Base-by-base conservation (phyloP, 2,888 invertebrate genomes). In the Tenthredo livida region DNA sequence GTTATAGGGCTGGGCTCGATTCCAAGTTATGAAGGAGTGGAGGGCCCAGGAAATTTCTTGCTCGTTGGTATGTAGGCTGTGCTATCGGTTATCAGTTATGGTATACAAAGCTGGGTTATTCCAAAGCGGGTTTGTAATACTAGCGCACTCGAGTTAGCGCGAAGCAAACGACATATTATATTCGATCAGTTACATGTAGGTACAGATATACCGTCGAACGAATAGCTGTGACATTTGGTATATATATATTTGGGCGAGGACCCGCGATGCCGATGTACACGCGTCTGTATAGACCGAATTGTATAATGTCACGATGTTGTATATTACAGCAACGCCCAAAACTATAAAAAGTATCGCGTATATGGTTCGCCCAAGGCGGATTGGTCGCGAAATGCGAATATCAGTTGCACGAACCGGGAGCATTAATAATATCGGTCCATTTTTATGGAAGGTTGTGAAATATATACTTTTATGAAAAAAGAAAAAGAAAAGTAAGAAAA, bases 191-290 rank as follows among this genome's bases (percentile, higher is more conserved):
- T 50, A 54, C n/a, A 67, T 33, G 21, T 17, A n/a, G n/a, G n/a
- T n/a, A n/a, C n/a, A n/a, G n/a, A 33, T n/a, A 65, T 50, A 50
- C 54, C 7, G 54, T 67, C 67, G 67, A 67, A 67, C 67, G 67
- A 67, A 54, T 54, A 17, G 29, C 67, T 67, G 4, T 65, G 67
- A 67, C 67, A 67, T 67, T 67, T 67, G 67, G 67, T 67, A 33
- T 67, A 15, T 47, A 33, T 67, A 33, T 67, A 15, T 47, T n/a
- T 54, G 15, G 67, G 67, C 33, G 67, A 67, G 17, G 33, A 12
- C 33, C 17, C 29, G n/a, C n/a, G n/a, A n/a, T n/a, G 2, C 29
- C 50, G 50, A 50, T 67, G 67, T 29, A n/a, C 29, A 29, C 67
- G 15, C 67, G 33, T 17, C 12, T 67, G 17, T n/a, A 3, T 21